phyloP scores from a whole-genome alignment of 2,113 vertebrate species.

The Parus major region DNA sequence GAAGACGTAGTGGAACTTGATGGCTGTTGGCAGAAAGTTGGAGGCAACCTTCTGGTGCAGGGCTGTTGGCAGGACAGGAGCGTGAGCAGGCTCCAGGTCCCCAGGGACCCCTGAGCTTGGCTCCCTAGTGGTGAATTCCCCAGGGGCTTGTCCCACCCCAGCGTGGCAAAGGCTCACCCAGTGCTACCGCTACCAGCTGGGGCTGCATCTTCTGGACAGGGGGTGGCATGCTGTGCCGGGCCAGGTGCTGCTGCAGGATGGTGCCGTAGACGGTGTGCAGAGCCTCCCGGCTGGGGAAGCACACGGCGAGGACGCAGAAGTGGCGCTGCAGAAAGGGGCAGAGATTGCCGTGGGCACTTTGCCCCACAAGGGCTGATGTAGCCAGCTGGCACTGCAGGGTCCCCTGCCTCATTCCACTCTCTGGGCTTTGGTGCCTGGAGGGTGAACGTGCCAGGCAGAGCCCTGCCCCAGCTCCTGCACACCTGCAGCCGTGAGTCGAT shows the following conservation, averaged over 20 bases:
- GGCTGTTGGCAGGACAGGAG: constrained; percentile 24
- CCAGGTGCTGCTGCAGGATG: constrained; percentile 74
- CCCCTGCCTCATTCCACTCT: not conserved
- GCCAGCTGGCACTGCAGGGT: rapidly evolving
- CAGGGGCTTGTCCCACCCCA: rapidly evolving
- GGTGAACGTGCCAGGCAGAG: rapidly evolving
- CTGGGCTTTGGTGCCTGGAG: not conserved
- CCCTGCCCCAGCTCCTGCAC: rapidly evolving
- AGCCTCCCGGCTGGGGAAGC: constrained; percentile 74
- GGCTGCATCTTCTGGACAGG: constrained; percentile 35
- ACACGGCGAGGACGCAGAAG: constrained; percentile 74
- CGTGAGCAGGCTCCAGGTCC: not conserved
- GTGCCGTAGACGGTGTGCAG: constrained; percentile 69
- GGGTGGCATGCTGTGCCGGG: not conserved
- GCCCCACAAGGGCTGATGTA: not conserved
- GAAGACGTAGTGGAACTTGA: constrained; percentile 81
- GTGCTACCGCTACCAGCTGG: constrained; percentile 64
- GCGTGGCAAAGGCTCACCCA: constrained; percentile 57
- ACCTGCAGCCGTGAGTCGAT: constrained; percentile 80
- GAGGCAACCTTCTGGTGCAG: constrained; percentile 74
- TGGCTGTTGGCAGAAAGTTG: constrained; percentile 75
- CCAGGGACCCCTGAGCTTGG: not conserved
- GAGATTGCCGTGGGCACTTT: rapidly evolving
- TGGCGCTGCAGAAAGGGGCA: constrained; percentile 62
- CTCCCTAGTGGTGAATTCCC: not conserved